Evolutionary conservation across 2,888 invertebrate species (phyloP).

Genomic region (Agrilus biguttatus): DNA sequence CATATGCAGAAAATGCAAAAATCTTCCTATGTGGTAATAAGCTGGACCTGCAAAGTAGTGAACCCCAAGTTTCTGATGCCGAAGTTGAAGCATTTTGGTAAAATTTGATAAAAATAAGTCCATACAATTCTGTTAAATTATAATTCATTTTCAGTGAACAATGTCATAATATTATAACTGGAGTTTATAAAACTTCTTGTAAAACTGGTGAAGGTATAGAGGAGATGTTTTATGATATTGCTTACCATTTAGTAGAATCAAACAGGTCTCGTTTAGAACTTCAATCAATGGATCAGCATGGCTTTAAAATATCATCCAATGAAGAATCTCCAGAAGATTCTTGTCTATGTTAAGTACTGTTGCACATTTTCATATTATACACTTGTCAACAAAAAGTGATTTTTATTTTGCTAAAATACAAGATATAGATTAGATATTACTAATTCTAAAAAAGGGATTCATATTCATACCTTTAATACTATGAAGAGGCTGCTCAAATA

Average conservation of each 20-base stretch:
- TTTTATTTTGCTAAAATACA: too few relatives aligned
- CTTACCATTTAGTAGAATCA: constrained; percentile 61
- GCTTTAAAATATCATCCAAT: constrained; percentile 56
- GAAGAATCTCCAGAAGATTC: constrained; percentile 37
- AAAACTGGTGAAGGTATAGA: constrained; percentile 75
- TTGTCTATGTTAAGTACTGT: constrained; percentile 31
- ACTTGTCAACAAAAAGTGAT: too few relatives aligned
- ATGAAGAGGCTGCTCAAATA: too few relatives aligned
- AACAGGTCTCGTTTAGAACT: constrained; percentile 73
- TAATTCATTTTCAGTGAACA: constrained; percentile 54
- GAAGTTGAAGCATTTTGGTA: constrained; percentile 84
- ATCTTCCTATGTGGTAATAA: constrained; percentile 92
- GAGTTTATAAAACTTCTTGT: constrained; percentile 81
- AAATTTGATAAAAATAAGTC: constrained; percentile 9
- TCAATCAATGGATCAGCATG: constrained; percentile 62
- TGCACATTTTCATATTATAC: neutral
- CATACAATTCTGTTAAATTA: neutral
- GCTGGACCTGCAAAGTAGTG: constrained; percentile 59
- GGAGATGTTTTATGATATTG: constrained; percentile 85
- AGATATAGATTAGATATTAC: too few relatives aligned
- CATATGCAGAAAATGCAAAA: constrained; percentile 88
- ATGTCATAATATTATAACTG: constrained; percentile 79
- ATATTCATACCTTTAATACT: too few relatives aligned
- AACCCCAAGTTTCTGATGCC: constrained; percentile 67
- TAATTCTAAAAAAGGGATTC: too few relatives aligned